Evolutionary conservation across 2,888 invertebrate genomes (phyloP), one percentile per base, ranked within the genome.

Genomic region (Brachyopa scutellaris): DNA sequence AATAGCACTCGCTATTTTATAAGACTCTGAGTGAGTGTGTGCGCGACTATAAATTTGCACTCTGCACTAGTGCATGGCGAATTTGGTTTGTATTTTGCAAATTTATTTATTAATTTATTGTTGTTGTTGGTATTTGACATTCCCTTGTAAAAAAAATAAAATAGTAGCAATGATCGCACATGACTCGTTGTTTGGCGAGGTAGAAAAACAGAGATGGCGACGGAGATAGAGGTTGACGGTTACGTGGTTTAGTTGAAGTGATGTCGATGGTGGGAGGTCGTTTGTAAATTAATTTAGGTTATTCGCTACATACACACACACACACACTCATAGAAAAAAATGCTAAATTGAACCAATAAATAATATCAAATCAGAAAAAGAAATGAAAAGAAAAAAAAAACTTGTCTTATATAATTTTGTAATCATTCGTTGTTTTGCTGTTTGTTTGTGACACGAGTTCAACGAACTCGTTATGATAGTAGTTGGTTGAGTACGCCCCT

Each of bases 221-320:
- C n/a, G 8, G 26, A 45, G 26, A 13, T 33, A 21, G 40, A 45
- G 19, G 42, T 13, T 57, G 42, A 62, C 42, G 51, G 57, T 57
- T 49, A 51, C 23, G 23, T 51, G 57, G 38, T 40, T 47, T 11
- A 36, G 36, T 55, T 64, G 15, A 51, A 42, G 21, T 45, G 53
- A 45, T 33, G 38, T 26, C 21, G 29, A 45, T 61, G 31, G 67
- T 70, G 70, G 77, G 76, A 70, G 69, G 57, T 80, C 42, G 45
- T 36, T 74, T 57, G 67, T 51, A 69, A 70, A 70, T 76, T 40
- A 80, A 80, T 69, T 78, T 80, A 51, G 79, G 79, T 74, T 80
- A 79, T 51, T 49, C 29, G 6, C n/a, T 15, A 33, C 13, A 49
- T 13, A 13, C 11, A 26, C n/a, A 13, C 11, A 49, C 26, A 38